A percentile compares a stretch with the other conserved stretches of the same genome.
Evolutionary conservation across 1,140 invertebrate genomes (phyloP).

Genomic region (Carcinoscorpius rotundicauda): DNA sequence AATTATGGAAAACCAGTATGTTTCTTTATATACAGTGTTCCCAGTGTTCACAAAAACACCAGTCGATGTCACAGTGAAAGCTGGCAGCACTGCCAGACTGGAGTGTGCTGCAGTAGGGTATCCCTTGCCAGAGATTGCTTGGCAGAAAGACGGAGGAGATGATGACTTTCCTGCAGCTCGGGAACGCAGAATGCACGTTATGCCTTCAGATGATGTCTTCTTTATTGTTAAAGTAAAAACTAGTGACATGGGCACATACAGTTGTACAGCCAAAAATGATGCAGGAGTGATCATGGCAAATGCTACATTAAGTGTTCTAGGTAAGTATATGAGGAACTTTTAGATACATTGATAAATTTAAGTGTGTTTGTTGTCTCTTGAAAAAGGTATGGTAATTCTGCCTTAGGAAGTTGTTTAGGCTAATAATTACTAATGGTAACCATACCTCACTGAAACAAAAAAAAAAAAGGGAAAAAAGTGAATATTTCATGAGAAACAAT

Average conservation of each 20-base stretch:
- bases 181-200: conserved; percentile 83
- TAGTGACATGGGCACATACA: conserved; percentile 80
- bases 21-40: conserved; percentile 33
- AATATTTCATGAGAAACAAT: no score
- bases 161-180: conserved; percentile 81
- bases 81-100: conserved; percentile 70
- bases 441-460: no score
- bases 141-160: conserved; percentile 88
- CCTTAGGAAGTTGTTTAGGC: no score
- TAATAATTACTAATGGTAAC: no score
- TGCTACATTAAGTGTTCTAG: conserved; percentile 71
- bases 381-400: no score
- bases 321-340: conserved; percentile 33
- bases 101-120: conserved; percentile 83
- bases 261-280: conserved; percentile 79
- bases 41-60: conserved; percentile 64
- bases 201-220: conserved; percentile 78
- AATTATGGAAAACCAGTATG: no score
- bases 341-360: no score
- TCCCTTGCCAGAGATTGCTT: conserved; percentile 74
- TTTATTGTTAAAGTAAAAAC: conserved; percentile 82
- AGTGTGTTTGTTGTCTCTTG: no score
- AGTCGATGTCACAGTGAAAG: conserved; percentile 64
- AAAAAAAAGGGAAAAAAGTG: no score
- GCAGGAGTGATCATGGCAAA: conserved; percentile 76